Percentiles rank a stretch among this genome's conserved stretches.
Evolutionary conservation across 2,888 invertebrate species (phyloP).

Genomic region (Apotomis betuletana): DNA sequence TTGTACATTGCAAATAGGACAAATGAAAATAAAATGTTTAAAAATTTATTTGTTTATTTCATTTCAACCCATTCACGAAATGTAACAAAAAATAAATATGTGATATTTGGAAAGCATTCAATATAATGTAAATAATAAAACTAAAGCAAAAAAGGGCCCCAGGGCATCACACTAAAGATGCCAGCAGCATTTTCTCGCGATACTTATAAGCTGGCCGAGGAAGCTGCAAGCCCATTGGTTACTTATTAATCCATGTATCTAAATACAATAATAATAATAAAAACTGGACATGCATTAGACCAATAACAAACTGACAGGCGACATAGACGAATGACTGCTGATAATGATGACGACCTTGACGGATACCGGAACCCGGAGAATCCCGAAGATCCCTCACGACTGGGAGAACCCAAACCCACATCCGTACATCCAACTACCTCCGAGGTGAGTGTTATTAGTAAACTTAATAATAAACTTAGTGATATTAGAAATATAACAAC

Average conservation of each 20-base stretch:
- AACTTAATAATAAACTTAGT: conserved; percentile 20
- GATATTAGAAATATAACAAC: conserved; percentile 17
- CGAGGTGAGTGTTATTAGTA: conserved; percentile 70
- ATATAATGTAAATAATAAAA: too few species aligned
- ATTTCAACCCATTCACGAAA: conserved; percentile 42
- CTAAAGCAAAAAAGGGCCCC: too few species aligned
- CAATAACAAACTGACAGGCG: conserved; percentile 39
- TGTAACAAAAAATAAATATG: not conserved
- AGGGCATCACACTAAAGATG: too few species aligned
- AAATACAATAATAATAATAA: not conserved
- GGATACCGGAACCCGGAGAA: conserved; percentile 56
- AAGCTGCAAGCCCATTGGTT: too few species aligned
- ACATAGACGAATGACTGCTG: conserved; percentile 46
- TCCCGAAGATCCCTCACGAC: conserved; percentile 57
- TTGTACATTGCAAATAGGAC: conserved; percentile 81
- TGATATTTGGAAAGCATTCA: too few species aligned
- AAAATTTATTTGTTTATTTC: conserved; percentile 49
- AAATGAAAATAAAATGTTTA: conserved; percentile 56
- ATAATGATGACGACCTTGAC: conserved; percentile 47
- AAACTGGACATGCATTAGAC: conserved; percentile 10
- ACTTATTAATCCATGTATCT: too few species aligned
- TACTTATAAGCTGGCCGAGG: too few species aligned
- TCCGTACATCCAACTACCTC: conserved; percentile 66
- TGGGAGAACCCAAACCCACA: conserved; percentile 66
- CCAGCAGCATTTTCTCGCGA: too few species aligned